These are phyloP conservation scores for Paramormyrops hopkinsi DNA, from an alignment of 2,797 vertebrate species.

Conservation along the genomic window DNA sequence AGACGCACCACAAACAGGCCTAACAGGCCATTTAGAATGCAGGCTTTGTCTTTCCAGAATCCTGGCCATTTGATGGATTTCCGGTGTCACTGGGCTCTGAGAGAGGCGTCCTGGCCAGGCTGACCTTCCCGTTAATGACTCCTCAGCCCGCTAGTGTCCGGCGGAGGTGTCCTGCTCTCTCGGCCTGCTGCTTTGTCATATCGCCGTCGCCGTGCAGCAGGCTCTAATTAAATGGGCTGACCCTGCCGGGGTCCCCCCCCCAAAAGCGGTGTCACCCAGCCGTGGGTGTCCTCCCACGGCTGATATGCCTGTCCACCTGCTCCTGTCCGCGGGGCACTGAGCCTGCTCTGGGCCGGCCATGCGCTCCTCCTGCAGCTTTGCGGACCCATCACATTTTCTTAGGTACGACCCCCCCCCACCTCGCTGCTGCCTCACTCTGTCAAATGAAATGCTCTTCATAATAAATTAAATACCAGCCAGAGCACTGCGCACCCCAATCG, in stretches of 20 bases:
- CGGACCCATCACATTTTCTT: neutral
- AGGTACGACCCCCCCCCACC: neutral
- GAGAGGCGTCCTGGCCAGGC: neutral
- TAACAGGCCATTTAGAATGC: neutral
- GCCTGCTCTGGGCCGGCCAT: neutral
- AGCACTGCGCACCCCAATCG: slow-evolving; percentile 44
- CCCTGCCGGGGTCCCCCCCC: slow-evolving; percentile 20
- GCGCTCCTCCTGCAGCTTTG: neutral
- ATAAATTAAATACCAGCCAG: slow-evolving; percentile 52
- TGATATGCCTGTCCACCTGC: neutral
- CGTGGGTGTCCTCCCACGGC: neutral
- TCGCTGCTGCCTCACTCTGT: slow-evolving; percentile 26
- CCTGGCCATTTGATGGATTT: neutral
- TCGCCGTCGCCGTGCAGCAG: slow-evolving; percentile 35
- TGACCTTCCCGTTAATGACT: slow-evolving; percentile 25
- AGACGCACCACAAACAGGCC: neutral
- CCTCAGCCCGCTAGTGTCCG: slow-evolving; percentile 9
- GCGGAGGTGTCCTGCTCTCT: slow-evolving; percentile 34
- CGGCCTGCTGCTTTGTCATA: slow-evolving; percentile 37
- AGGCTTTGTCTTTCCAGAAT: neutral
- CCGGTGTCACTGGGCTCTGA: neutral
- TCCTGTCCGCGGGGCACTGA: neutral
- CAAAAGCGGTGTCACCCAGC: neutral
- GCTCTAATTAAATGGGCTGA: slow-evolving; percentile 44
- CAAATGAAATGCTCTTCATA: slow-evolving; percentile 44